Conservation (phyloP, 2,797 vertebrate genomes). For the Lithobates sylvaticus region DNA sequence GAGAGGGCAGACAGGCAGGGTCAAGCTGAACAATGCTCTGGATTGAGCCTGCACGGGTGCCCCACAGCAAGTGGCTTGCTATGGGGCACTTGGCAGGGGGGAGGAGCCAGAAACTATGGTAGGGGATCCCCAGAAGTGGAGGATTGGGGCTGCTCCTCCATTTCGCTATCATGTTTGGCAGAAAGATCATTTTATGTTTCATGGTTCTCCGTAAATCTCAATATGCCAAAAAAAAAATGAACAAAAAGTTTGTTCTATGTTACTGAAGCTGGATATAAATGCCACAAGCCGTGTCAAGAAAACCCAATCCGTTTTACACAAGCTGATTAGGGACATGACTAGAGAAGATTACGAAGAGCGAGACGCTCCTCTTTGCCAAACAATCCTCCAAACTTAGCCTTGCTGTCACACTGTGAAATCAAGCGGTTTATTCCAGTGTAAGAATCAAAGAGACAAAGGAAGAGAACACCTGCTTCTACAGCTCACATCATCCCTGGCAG, state of each 20-base stretch:
- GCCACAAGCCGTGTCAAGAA: not conserved
- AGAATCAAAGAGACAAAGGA: conserved; percentile 82
- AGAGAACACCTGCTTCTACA: conserved; percentile 88
- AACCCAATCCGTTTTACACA: conserved; percentile 55
- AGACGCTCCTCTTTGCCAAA: conserved; percentile 79
- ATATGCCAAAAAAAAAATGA: not conserved
- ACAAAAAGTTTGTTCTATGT: not conserved
- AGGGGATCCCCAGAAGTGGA: too few species aligned
- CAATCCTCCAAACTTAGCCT: conserved; percentile 82
- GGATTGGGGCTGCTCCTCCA: too few species aligned
- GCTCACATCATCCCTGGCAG: conserved; percentile 87
- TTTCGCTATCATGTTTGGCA: too few species aligned
- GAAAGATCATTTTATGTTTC: too few species aligned
- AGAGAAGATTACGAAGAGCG: conserved; percentile 41
- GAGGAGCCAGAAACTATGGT: too few species aligned
- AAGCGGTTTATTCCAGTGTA: conserved; percentile 88
- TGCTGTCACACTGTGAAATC: conserved; percentile 86
- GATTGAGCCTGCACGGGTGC: too few species aligned
- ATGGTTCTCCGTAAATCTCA: too few species aligned
- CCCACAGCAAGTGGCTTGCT: too few species aligned
- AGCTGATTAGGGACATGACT: conserved; percentile 54
- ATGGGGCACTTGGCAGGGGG: too few species aligned
- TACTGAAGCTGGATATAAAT: conserved; percentile 16
- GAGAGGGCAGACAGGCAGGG: too few species aligned
- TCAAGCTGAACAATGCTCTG: too few species aligned